A percentile compares a stretch with the other conserved stretches of the same genome.
These are phyloP conservation scores for Crioceris asparagi DNA, from an alignment of 2,888 invertebrate species.

Conservation along the genomic window DNA sequence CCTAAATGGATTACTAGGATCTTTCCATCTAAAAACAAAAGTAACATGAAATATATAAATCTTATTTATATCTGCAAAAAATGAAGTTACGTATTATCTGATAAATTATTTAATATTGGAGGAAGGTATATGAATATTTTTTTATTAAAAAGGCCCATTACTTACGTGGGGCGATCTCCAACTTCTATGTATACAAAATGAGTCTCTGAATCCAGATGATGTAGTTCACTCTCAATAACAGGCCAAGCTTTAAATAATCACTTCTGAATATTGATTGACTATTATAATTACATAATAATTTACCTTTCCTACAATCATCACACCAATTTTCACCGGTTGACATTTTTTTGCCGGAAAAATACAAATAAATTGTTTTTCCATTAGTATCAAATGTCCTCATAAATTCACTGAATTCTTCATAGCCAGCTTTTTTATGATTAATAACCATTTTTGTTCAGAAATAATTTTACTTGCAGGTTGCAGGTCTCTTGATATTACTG, in stretches of 20 bases:
- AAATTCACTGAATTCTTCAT: conserved; percentile 49
- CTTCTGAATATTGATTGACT: too few relatives aligned
- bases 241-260: conserved; percentile 71
- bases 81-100: background rate
- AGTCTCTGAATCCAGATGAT: conserved; percentile 47
- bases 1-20: conserved; percentile 69
- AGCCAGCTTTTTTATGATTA: conserved; percentile 45
- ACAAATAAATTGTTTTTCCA: conserved; percentile 41
- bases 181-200: conserved; percentile 70
- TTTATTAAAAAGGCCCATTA: conserved; percentile 27
- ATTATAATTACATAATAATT: too few relatives aligned
- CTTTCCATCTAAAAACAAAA: conserved; percentile 63
- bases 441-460: conserved; percentile 42
- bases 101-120: background rate
- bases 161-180: conserved; percentile 65
- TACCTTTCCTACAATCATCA: conserved; percentile 77
- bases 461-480: too few relatives aligned
- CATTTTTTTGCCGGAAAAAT: conserved; percentile 56
- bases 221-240: conserved; percentile 57
- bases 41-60: background rate
- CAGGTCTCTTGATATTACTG: too few relatives aligned
- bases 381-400: conserved; percentile 41
- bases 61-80: background rate
- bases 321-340: conserved; percentile 75
- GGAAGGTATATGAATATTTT: background rate